Conservation (phyloP, 1,140 invertebrate species). For the Drosophila parvula region DNA sequence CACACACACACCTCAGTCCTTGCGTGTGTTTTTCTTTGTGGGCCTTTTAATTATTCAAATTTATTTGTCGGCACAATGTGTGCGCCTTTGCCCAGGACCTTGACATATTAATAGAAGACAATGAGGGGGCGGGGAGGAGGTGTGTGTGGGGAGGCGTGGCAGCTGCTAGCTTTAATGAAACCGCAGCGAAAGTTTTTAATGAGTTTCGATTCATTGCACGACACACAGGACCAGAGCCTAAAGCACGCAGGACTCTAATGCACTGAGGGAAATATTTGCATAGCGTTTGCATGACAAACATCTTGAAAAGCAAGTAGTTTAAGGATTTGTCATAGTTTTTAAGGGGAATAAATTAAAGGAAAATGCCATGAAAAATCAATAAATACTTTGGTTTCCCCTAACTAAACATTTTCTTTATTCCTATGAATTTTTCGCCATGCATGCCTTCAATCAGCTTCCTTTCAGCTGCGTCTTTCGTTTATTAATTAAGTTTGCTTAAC, state of each 20-base stretch:
- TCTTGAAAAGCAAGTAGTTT: background rate
- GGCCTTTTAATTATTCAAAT: conserved; percentile 79
- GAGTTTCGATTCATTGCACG: conserved; percentile 80
- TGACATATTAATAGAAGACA: conserved; percentile 54
- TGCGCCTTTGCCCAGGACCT: conserved; percentile 28
- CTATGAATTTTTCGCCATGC: background rate
- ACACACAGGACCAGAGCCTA: conserved; percentile 27
- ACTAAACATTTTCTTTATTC: no score
- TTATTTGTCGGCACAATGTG: conserved; percentile 72
- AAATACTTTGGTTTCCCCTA: background rate
- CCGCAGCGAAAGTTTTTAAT: conserved; percentile 79
- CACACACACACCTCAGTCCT: background rate
- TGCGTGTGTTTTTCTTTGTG: conserved; percentile 44
- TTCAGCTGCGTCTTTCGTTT: conserved; percentile 49
- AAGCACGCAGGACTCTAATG: background rate
- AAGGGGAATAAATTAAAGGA: background rate
- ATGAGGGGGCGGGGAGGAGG: no score
- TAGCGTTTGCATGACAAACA: no score
- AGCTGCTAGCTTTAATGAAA: conserved; percentile 61
- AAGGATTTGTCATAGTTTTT: background rate
- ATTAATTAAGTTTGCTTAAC: conserved; percentile 82
- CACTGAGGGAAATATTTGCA: background rate
- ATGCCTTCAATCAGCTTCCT: conserved; percentile 47
- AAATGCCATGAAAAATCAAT: background rate
- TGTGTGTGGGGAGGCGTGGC: conserved; percentile 30